These are phyloP conservation scores for Drosophila saltans DNA, from an alignment of 1,140 invertebrate genomes.

Conservation along the genomic window DNA sequence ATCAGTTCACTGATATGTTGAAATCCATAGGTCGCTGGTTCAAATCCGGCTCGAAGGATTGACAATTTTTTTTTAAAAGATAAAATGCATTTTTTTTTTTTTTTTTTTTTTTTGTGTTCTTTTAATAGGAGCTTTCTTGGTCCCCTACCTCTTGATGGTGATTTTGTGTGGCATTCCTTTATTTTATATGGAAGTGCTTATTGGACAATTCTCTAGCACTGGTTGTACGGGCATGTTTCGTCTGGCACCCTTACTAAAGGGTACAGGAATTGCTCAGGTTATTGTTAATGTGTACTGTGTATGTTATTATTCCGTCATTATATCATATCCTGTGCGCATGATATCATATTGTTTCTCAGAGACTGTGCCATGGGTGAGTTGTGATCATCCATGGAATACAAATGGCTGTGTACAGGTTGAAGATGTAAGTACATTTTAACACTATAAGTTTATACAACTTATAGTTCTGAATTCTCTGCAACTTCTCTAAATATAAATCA, in stretches of 20 bases:
- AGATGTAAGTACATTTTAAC: conserved; percentile 15
- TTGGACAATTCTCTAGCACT: conserved; percentile 93
- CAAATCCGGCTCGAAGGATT: conserved; percentile 89
- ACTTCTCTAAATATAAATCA: too few species aligned
- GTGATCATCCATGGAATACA: conserved; percentile 95
- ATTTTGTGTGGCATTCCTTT: conserved; percentile 93
- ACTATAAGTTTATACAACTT: too few species aligned
- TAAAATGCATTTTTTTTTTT: background rate
- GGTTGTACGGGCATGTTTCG: conserved; percentile 92
- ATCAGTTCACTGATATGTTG: conserved; percentile 68
- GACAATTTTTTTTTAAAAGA: conserved; percentile 26
- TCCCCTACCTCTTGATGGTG: conserved; percentile 90
- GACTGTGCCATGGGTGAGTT: conserved; percentile 93
- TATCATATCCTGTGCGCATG: conserved; percentile 95
- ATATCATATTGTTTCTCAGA: conserved; percentile 87
- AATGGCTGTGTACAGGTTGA: conserved; percentile 85
- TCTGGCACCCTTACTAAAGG: conserved; percentile 93
- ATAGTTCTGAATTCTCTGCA: too few species aligned
- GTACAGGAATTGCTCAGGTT: conserved; percentile 92
- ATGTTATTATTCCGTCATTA: conserved; percentile 97
- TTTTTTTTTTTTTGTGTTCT: background rate
- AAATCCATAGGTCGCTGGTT: conserved; percentile 89
- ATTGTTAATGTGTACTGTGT: conserved; percentile 95
- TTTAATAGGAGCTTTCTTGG: conserved; percentile 88
- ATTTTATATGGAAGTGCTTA: conserved; percentile 94